Conservation (phyloP, 2,113 vertebrate species). For the Alligator mississippiensis region DNA sequence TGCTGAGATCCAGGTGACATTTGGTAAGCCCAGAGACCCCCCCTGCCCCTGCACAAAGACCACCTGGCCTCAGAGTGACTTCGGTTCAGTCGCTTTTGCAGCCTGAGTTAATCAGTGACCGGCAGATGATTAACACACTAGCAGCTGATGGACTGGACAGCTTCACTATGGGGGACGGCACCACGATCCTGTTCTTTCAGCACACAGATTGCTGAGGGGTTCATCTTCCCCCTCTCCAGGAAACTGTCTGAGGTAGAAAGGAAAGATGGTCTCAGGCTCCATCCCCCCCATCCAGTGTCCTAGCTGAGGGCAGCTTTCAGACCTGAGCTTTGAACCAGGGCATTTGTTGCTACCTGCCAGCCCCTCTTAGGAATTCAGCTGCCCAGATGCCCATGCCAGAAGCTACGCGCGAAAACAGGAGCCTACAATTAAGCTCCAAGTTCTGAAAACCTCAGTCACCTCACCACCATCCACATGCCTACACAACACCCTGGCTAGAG, state of each 20-base stretch:
- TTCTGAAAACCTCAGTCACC: too few species aligned
- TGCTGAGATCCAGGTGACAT: neutral
- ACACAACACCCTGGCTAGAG: too few species aligned
- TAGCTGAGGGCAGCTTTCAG: neutral
- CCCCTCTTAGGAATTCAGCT: neutral
- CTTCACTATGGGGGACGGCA: neutral
- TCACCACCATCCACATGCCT: too few species aligned
- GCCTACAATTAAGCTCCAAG: too few species aligned
- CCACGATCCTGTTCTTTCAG: neutral
- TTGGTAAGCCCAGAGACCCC: neutral
- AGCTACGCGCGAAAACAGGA: neutral
- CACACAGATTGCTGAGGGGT: neutral
- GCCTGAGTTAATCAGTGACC: conserved; percentile 74
- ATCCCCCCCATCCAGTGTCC: neutral
- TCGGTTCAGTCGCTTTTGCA: conserved; percentile 69
- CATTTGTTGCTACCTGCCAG: neutral
- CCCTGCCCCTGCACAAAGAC: conserved; percentile 37
- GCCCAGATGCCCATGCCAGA: neutral
- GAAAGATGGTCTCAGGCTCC: neutral
- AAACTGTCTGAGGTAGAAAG: neutral
- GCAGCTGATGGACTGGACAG: conserved; percentile 68
- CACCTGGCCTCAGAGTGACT: conserved; percentile 33
- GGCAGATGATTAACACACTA: conserved; percentile 66
- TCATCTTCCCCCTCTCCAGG: too few species aligned
- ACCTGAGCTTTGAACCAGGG: neutral